Conservation (phyloP, 2,113 vertebrate genomes). For the Catharus fuscescens region DNA sequence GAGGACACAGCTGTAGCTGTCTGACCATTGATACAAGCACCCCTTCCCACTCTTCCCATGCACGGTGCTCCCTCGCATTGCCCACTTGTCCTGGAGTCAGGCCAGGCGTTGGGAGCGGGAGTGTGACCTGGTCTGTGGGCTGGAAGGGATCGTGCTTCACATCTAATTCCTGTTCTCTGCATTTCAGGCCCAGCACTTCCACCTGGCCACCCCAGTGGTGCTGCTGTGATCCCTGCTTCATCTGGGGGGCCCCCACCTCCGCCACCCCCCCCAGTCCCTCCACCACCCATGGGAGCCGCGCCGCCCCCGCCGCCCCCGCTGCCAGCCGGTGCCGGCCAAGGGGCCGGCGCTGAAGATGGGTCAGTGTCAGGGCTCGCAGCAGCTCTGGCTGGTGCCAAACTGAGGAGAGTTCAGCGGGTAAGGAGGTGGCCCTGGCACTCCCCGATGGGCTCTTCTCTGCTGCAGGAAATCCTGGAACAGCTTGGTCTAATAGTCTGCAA, state of each 20-base stretch:
- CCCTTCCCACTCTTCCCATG: accelerated
- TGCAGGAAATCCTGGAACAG: neutral
- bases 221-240: slow-evolving; percentile 76
- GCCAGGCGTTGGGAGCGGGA: neutral
- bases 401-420: slow-evolving; percentile 94
- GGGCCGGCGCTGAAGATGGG: slow-evolving; percentile 78
- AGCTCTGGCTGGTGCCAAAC: slow-evolving; percentile 95
- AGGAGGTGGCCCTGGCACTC: slow-evolving; percentile 26
- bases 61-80: neutral
- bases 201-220: slow-evolving; percentile 84
- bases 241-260: slow-evolving; percentile 89
- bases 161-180: neutral
- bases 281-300: slow-evolving; percentile 81
- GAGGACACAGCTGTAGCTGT: neutral
- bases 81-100: neutral
- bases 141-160: accelerated
- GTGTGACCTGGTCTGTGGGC: accelerated
- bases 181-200: slow-evolving; percentile 87
- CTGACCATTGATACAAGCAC: neutral
- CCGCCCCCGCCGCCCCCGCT: slow-evolving; percentile 88
- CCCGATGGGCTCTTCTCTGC: neutral
- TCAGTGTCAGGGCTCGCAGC: slow-evolving; percentile 91
- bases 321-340: slow-evolving; percentile 80
- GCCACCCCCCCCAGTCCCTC: slow-evolving; percentile 89
- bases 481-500: neutral